phyloP scores from a whole-genome alignment of 2,888 invertebrate genomes.

The Alsophila aescularia region DNA sequence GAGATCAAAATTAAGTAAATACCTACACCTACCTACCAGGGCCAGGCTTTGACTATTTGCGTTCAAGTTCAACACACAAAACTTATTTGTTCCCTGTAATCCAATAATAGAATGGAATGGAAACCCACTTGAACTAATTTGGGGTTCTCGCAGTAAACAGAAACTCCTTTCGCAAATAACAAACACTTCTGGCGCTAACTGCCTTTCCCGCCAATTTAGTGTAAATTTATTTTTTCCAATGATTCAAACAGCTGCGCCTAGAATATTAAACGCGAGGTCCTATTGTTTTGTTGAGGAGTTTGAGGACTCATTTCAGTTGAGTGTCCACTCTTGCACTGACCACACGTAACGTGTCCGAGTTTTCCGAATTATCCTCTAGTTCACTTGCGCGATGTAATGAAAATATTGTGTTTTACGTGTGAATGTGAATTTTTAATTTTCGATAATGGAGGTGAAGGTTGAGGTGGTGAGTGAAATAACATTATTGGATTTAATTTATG shows the following conservation, averaged over 20 bases:
- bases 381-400: conserved; percentile 9
- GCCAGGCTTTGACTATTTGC: no score
- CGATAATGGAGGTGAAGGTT: conserved; percentile 69
- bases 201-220: conserved; percentile 26
- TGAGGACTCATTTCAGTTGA: conserved; percentile 46
- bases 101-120: background rate
- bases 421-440: conserved; percentile 10
- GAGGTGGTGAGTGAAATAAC: conserved; percentile 66
- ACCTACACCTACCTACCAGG: no score
- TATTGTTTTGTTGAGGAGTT: conserved; percentile 6
- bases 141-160: conserved; percentile 13
- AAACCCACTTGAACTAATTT: conserved; percentile 23
- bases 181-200: conserved; percentile 29
- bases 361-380: conserved; percentile 35
- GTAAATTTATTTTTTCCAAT: conserved; percentile 39
- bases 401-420: conserved; percentile 21
- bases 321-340: conserved; percentile 46
- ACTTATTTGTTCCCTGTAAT: background rate
- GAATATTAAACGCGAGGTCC: conserved; percentile 6
- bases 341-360: conserved; percentile 52
- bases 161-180: conserved; percentile 25
- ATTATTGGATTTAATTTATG: background rate
- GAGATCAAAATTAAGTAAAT: no score
- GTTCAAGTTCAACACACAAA: no score
- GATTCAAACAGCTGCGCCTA: conserved; percentile 39